Evolutionary conservation across 2,888 invertebrate genomes (phyloP).

Genomic region (Cephus nigrinus): DNA sequence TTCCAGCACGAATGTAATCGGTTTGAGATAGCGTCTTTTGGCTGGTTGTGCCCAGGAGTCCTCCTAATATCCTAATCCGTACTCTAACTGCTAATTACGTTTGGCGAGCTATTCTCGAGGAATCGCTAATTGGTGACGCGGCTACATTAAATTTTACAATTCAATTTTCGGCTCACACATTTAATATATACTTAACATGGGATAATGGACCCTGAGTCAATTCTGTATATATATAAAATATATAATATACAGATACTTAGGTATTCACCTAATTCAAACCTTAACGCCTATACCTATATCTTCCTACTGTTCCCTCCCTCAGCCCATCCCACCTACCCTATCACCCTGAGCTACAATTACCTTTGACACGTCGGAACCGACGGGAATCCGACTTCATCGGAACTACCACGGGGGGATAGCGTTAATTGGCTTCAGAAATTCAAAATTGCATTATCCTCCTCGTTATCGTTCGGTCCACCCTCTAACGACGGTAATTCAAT

Average conservation of each 20-base stretch:
- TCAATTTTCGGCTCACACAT: neutral
- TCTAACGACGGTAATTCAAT: neutral
- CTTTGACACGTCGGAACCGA: neutral
- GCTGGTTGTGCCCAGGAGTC: neutral
- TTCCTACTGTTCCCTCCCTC: neutral
- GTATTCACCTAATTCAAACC: neutral
- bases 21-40: neutral
- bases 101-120: neutral
- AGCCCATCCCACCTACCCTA: neutral
- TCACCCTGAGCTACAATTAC: neutral
- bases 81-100: conserved; percentile 4
- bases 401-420: neutral
- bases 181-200: neutral
- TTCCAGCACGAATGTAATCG: neutral
- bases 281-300: neutral
- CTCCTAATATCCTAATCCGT: neutral
- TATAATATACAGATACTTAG: neutral
- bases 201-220: neutral
- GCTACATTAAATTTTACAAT: neutral
- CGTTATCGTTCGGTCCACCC: neutral
- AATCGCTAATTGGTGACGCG: neutral
- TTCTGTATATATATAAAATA: neutral
- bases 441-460: neutral
- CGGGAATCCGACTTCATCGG: neutral
- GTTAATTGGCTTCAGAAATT: neutral